phyloP scores from a whole-genome alignment of 2,113 vertebrate species.

The Tapirus terrestris region DNA sequence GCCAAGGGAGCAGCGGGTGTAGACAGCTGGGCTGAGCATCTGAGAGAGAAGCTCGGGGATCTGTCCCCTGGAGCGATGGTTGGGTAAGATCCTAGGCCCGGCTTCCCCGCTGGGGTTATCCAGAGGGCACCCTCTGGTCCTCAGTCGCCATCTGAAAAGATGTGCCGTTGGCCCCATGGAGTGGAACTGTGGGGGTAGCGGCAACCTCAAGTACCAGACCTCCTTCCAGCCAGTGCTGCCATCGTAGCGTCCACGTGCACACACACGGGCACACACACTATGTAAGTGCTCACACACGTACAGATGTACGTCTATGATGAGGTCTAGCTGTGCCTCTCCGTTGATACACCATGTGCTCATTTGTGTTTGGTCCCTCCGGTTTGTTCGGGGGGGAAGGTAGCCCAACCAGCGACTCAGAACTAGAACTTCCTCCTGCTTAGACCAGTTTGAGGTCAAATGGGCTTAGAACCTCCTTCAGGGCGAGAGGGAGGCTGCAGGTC shows the following conservation, averaged over 20 bases:
- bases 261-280: fast-evolving
- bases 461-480: not conserved
- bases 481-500: not conserved
- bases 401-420: not conserved
- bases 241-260: fast-evolving
- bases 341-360: fast-evolving
- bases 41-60: not conserved
- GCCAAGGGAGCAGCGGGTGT: not conserved
- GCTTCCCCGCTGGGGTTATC: fast-evolving
- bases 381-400: not conserved
- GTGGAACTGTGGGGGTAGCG: not conserved
- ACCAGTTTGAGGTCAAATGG: not conserved
- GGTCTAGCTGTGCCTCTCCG: not conserved
- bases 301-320: no score
- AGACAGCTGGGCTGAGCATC: not conserved
- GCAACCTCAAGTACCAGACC: not conserved
- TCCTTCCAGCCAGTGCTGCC: not conserved
- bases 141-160: not conserved
- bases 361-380: not conserved
- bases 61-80: not conserved
- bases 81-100: not conserved
- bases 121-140: not conserved
- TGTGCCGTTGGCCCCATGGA: not conserved
- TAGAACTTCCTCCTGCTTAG: not conserved
- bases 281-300: fast-evolving